Evolutionary conservation across 2,888 invertebrate species (phyloP).

Genomic region (Trissolcus japonicus): DNA sequence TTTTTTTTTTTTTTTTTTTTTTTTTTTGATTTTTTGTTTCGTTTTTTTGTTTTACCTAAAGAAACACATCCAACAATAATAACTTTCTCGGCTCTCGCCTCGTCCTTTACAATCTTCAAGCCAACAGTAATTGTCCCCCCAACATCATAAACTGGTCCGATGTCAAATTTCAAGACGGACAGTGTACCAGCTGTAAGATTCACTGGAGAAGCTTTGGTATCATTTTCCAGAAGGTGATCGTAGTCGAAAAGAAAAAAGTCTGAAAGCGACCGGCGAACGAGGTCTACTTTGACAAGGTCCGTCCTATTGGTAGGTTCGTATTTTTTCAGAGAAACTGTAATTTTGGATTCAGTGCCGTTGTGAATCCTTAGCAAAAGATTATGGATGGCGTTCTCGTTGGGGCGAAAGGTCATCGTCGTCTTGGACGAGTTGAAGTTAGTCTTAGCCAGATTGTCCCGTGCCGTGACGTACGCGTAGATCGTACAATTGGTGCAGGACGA

Average conservation of each 20-base stretch:
- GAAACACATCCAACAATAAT: slow-evolving; percentile 78
- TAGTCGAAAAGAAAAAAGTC: slow-evolving; percentile 88
- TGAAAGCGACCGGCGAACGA: slow-evolving; percentile 81
- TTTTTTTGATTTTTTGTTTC: not conserved
- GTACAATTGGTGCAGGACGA: slow-evolving; percentile 69
- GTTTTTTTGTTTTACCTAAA: slow-evolving; percentile 65
- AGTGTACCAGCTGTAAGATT: slow-evolving; percentile 83
- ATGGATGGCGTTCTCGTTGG: slow-evolving; percentile 65
- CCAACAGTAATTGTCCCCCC: slow-evolving; percentile 88
- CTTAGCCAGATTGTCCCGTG: slow-evolving; percentile 60
- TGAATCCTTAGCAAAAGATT: slow-evolving; percentile 66
- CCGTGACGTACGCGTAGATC: slow-evolving; percentile 64
- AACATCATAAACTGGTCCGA: slow-evolving; percentile 84
- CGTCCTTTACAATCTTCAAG: slow-evolving; percentile 81
- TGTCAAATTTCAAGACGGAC: slow-evolving; percentile 82
- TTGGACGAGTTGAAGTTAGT: slow-evolving; percentile 62
- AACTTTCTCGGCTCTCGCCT: slow-evolving; percentile 65
- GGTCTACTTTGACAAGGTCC: slow-evolving; percentile 69
- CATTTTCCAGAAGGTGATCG: slow-evolving; percentile 81
- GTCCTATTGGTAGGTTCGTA: slow-evolving; percentile 6
- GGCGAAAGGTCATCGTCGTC: slow-evolving; percentile 63
- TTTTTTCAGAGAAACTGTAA: slow-evolving; percentile 57
- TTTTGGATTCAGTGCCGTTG: slow-evolving; percentile 62
- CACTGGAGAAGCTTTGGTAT: slow-evolving; percentile 81
- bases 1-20: too few species aligned